Base-by-base conservation (phyloP, 1,140 invertebrate genomes). In the Tetragonula clypearis region DNA sequence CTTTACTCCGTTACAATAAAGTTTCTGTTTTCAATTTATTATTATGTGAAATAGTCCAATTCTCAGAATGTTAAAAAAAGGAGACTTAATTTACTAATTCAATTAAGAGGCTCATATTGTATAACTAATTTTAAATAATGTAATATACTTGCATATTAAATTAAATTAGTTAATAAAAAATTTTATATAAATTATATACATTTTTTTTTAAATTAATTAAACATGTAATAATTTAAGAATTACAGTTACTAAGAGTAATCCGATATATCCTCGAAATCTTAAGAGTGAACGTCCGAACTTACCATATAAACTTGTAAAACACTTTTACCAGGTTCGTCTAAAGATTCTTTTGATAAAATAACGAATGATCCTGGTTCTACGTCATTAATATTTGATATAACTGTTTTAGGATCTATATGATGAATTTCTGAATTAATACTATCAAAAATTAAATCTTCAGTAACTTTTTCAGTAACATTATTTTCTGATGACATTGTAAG, bases 271-370 rank as follows among this genome's bases (percentile, higher is more conserved):
- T 88, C 73, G 0, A 86, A 58, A 60, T 88, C 69, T 49, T 89
- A 86, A 19, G 60, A 73, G 75, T 93, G 88, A 23, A 84, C 49
- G 72, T 91, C 92, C 0, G 93, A 89, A 74, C 91, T 92, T 12
- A 95, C 94, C 94, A 95, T 95, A 26, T 93, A 95, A 83, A 95
- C 93, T 84, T 95, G 93, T 19, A 95, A 84, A 41, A 93, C 88
- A 60, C 90, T 94, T 88, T 94, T 92, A 12, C 92, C 93, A 35
- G 95, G 94, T 81, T 94, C 90, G 3, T 92, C 92, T 0, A 82
- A 26, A n/a, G 91, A 93, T 81, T 94, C 92, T 11, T 93, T 93
- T 3, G 93, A 92, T 15, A 95, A 86, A 79, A 95, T 93, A 5
- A 95, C 92, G 15, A 95, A 85, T 14, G 94, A 94, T 73, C 94